Conservation (phyloP, 2,888 invertebrate species). For the Kuschelorhynchus macadamiae region DNA sequence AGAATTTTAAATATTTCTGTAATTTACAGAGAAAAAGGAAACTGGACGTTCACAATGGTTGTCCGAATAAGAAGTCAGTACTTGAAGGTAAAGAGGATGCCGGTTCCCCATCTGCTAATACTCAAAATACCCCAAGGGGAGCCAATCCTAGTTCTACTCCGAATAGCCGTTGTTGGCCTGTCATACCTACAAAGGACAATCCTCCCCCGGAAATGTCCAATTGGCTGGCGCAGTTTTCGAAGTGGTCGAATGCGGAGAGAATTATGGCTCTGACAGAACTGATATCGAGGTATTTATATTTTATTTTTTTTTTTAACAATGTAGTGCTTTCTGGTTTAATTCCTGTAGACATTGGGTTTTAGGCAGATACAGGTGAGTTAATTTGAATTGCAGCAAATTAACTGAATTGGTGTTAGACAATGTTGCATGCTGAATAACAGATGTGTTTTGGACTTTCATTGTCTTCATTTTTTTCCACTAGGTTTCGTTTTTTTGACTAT, state of each 20-base stretch:
- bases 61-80: constrained; percentile 72
- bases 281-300: constrained; percentile 72
- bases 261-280: constrained; percentile 91
- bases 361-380: too few species aligned
- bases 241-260: constrained; percentile 91
- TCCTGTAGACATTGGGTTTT: too few species aligned
- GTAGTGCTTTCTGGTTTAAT: too few species aligned
- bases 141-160: constrained; percentile 32
- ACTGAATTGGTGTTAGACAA: too few species aligned
- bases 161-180: constrained; percentile 63
- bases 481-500: too few species aligned
- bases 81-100: constrained; percentile 66
- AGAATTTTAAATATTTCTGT: too few species aligned
- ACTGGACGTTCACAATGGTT: constrained; percentile 68
- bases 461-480: too few species aligned
- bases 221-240: constrained; percentile 83
- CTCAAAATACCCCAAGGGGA: constrained; percentile 45
- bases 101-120: constrained; percentile 50
- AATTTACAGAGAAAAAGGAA: constrained; percentile 71
- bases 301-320: neutral
- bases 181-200: constrained; percentile 84
- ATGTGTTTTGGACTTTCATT: too few species aligned
- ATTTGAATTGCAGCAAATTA: too few species aligned
- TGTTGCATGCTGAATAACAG: too few species aligned
- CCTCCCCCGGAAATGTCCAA: constrained; percentile 83